phyloP scores from a whole-genome alignment of 2,113 vertebrate genomes.

The Deroptyus accipitrinus region DNA sequence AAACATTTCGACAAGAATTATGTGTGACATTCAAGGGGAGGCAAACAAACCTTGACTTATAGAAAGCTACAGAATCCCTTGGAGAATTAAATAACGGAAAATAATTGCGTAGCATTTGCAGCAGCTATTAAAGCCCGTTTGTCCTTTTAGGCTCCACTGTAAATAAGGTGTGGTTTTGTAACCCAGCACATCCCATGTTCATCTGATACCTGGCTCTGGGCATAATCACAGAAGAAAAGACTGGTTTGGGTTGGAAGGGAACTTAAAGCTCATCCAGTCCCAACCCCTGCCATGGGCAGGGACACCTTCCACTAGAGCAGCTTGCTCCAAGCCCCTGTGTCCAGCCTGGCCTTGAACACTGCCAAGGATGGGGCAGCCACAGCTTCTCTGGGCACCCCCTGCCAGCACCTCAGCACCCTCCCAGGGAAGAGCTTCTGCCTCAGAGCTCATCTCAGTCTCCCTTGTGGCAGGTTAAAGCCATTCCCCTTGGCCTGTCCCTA shows the following conservation, averaged over 20 bases:
- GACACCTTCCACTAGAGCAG: no score
- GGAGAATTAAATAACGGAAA: conserved; percentile 76
- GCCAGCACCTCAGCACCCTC: no score
- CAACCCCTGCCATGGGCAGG: neutral
- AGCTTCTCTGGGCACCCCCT: no score
- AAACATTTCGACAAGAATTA: conserved; percentile 81
- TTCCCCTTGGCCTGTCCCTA: neutral
- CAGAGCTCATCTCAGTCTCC: neutral
- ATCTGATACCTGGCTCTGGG: neutral
- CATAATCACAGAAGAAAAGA: neutral
- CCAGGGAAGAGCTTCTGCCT: neutral
- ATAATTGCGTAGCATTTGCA: conserved; percentile 53
- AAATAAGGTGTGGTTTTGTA: neutral
- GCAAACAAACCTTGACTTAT: conserved; percentile 81
- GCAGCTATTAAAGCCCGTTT: conserved; percentile 43
- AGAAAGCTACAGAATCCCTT: conserved; percentile 66
- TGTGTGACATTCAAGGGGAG: conserved; percentile 73
- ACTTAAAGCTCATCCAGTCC: neutral
- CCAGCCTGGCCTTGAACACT: no score
- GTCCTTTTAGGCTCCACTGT: neutral
- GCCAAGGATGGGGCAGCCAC: no score
- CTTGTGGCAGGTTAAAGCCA: neutral
- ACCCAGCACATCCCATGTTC: fast-evolving
- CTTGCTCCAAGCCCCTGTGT: no score
- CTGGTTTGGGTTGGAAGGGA: neutral